These are phyloP conservation scores for Polymixis lichenea DNA, from an alignment of 2,888 invertebrate species.

Conservation along the genomic window DNA sequence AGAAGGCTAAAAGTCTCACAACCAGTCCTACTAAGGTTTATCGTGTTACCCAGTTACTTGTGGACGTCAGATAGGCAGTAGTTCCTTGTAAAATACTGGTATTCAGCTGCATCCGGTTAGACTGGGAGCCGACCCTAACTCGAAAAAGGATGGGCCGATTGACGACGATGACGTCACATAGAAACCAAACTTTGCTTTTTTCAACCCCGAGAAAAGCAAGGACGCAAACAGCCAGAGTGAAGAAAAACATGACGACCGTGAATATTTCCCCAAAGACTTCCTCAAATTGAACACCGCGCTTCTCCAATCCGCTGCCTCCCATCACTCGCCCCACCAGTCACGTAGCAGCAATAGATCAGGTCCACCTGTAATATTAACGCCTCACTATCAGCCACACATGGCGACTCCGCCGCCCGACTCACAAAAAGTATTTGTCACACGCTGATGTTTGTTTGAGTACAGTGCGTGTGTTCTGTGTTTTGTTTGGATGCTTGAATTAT, in stretches of 20 bases:
- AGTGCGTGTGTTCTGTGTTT: conserved; percentile 39
- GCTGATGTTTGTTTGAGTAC: conserved; percentile 67
- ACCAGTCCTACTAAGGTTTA: neutral
- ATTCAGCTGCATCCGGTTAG: neutral
- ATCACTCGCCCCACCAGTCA: conserved; percentile 62
- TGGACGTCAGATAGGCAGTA: neutral
- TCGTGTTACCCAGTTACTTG: neutral
- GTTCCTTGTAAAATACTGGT: neutral
- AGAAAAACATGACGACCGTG: neutral
- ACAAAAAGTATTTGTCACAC: conserved; percentile 79
- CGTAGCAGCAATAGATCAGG: conserved; percentile 80
- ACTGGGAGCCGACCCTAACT: neutral
- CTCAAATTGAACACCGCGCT: neutral
- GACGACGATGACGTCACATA: neutral
- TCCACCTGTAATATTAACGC: conserved; percentile 85
- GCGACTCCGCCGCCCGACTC: conserved; percentile 71
- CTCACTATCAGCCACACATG: conserved; percentile 82
- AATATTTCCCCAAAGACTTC: neutral
- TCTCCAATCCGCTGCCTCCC: conserved; percentile 54
- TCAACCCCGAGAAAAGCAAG: neutral
- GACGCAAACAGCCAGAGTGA: neutral
- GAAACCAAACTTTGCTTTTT: neutral
- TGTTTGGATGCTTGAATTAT: conserved; percentile 17
- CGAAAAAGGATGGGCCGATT: neutral
- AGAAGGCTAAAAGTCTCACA: neutral